Conservation (phyloP, 2,113 vertebrate species). For the Ancistrus triradiatus region DNA sequence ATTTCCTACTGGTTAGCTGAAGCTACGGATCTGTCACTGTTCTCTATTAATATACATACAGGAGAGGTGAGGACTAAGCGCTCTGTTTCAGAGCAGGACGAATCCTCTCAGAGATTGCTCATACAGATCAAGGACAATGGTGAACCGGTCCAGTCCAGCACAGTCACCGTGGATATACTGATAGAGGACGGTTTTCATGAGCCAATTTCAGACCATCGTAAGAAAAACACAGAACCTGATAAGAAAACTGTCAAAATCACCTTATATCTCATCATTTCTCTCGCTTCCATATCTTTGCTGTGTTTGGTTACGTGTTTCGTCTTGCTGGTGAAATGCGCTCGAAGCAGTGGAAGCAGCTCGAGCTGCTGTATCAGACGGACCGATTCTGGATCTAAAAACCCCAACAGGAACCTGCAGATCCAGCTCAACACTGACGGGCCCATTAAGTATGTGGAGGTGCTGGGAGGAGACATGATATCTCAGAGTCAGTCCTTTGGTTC, state of each 20-base stretch:
- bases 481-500: slow-evolving; percentile 64
- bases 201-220: slow-evolving; percentile 46
- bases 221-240: slow-evolving; percentile 49
- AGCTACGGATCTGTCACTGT: slow-evolving; percentile 41
- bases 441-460: slow-evolving; percentile 66
- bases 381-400: slow-evolving; percentile 48
- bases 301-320: slow-evolving; percentile 40
- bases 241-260: slow-evolving; percentile 53
- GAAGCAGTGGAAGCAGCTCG: slow-evolving; percentile 3
- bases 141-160: slow-evolving; percentile 61
- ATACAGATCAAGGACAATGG: slow-evolving; percentile 48
- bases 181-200: slow-evolving; percentile 59
- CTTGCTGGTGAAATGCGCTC: slow-evolving; percentile 38
- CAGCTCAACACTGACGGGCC: slow-evolving; percentile 63
- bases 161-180: slow-evolving; percentile 59
- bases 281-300: slow-evolving; percentile 39
- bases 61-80: slow-evolving; percentile 51
- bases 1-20: slow-evolving; percentile 41
- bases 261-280: slow-evolving; percentile 56
- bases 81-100: slow-evolving; percentile 44
- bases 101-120: slow-evolving; percentile 44
- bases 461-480: slow-evolving; percentile 53
- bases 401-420: slow-evolving; percentile 62
- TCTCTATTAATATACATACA: slow-evolving; percentile 41
- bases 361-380: slow-evolving; percentile 41